Conservation (phyloP, 23 tunicate genomes). For the Halocynthia roretzi region DNA sequence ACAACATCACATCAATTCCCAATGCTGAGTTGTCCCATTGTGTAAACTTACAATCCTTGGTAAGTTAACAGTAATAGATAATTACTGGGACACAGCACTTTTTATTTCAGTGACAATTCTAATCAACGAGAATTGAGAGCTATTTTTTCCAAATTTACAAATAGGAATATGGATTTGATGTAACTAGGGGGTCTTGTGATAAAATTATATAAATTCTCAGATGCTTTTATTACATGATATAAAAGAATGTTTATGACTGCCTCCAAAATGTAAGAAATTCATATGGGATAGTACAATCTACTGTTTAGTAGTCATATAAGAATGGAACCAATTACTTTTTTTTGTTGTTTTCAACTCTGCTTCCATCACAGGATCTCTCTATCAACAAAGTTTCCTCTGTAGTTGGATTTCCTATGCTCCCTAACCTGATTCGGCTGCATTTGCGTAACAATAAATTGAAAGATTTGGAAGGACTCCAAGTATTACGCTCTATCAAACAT, state of each 20-base stretch:
- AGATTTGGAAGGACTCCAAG: slow-evolving; percentile 31
- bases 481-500: slow-evolving; percentile 15
- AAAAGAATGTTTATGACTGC: too few relatives aligned
- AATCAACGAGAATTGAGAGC: background rate
- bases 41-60: slow-evolving; percentile 10
- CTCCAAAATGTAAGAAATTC: too few relatives aligned
- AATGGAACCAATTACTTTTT: too few relatives aligned
- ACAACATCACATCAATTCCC: slow-evolving; percentile 17
- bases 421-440: slow-evolving; percentile 12
- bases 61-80: background rate
- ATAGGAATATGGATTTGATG: too few relatives aligned
- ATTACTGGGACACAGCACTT: background rate
- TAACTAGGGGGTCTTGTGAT: too few relatives aligned
- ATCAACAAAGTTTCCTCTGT: slow-evolving; percentile 17
- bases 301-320: too few relatives aligned
- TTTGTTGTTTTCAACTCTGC: too few relatives aligned
- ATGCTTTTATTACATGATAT: too few relatives aligned
- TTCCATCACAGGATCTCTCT: slow-evolving; percentile 10
- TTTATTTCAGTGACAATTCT: background rate
- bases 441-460: slow-evolving; percentile 10
- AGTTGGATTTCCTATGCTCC: slow-evolving; percentile 10
- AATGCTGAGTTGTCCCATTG: slow-evolving; percentile 18
- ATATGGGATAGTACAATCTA: too few relatives aligned
- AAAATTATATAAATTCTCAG: too few relatives aligned
- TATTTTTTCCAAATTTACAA: background rate